Percentiles rank a stretch among this genome's conserved stretches.
These are phyloP conservation scores for Bombus balteatus DNA, from an alignment of 1,140 invertebrate genomes.

Conservation along the genomic window DNA sequence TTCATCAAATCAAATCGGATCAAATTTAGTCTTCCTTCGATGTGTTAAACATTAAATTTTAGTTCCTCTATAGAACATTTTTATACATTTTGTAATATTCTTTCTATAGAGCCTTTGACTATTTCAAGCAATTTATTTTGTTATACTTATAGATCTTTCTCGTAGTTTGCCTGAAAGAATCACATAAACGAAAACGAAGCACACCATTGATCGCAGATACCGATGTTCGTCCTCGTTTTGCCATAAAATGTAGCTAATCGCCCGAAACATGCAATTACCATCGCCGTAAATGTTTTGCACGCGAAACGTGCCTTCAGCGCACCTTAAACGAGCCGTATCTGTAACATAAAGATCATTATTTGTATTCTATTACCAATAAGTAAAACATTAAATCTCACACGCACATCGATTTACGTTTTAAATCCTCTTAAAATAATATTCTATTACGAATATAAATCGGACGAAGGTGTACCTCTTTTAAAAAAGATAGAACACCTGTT, in stretches of 20 bases:
- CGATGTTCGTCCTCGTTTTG: conserved; percentile 73
- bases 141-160: background rate
- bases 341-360: background rate
- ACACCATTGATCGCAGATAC: conserved; percentile 69
- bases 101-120: background rate
- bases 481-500: conserved; percentile 13
- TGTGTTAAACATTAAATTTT: background rate
- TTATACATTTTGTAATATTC: background rate
- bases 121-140: background rate
- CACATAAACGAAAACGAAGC: background rate
- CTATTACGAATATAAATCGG: background rate
- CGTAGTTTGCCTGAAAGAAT: background rate
- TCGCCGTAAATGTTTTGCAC: conserved; percentile 77
- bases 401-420: background rate
- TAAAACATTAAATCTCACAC: no score
- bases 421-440: background rate
- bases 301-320: conserved; percentile 71
- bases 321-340: conserved; percentile 74
- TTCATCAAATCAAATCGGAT: background rate
- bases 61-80: background rate
- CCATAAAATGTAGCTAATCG: conserved; percentile 76
- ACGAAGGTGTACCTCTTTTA: conserved; percentile 39
- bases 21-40: background rate
- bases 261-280: conserved; percentile 78
- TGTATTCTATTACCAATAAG: background rate